Evolutionary conservation across 1,140 invertebrate genomes (phyloP), one percentile per base, ranked within the genome.

Genomic region (Anastrepha ludens): DNA sequence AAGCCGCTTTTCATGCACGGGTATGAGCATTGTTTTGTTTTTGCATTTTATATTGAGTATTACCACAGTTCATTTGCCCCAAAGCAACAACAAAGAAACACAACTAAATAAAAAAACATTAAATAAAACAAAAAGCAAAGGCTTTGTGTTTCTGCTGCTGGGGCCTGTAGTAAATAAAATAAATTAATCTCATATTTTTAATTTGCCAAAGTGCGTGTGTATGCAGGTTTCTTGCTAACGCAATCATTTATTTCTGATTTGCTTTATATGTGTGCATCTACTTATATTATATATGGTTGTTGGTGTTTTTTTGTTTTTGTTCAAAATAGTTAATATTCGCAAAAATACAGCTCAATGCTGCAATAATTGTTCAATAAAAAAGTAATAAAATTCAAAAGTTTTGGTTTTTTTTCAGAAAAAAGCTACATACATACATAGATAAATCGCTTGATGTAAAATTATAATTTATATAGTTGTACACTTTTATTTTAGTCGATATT

Each of bases 51-150:
- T 81, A 9, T 81, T 81, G 74, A 81, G 74, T n/a, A 55, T 70
- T 70, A 47, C 74, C 47, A 17, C 74, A 81, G 74, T 81, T 81
- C 74, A 81, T 81, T 81, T 81, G 74, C 74, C 74, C n/a, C 47
- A 55, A 81, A 81, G 5, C 39, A 74, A 41, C 67, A 81, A 81
- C 17, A 81, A 81, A 50, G 1, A 20, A 55, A 0, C 20, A 55
- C n/a, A 29, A 55, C 7, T 13, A 64, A 64, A n/a, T 64, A 67
- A 29, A 0, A 5, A 29, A 20, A 39, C n/a, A 39, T 29, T 7
- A 8, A 67, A 29, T 8, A 67, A 29, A 67, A 74, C 8, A 74
- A 74, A 17, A 74, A 74, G 47, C 41, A 44, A 74, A 47, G 41
- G 3, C 41, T 44, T 74, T 74, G 70, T 74, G 3, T 44, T n/a